Conservation (phyloP, 2,797 vertebrate genomes). For the Manis javanica region DNA sequence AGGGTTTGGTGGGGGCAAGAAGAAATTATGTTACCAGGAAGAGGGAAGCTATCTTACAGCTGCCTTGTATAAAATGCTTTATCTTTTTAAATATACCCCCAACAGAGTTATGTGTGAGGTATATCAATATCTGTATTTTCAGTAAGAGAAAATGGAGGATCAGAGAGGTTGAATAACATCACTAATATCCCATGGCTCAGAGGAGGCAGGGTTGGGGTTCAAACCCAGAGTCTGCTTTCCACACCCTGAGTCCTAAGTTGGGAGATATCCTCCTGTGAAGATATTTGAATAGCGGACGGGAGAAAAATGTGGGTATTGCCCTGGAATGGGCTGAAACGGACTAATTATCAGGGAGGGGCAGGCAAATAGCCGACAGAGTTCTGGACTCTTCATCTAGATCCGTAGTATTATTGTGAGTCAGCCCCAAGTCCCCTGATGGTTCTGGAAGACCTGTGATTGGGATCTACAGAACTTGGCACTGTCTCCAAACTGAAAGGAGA, state of each 20-base stretch:
- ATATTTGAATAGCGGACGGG: background rate
- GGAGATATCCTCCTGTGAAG: background rate
- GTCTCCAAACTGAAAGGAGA: background rate
- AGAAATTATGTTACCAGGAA: background rate
- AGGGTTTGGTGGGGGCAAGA: background rate
- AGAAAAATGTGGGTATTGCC: background rate
- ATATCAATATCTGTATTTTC: background rate
- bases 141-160: rapidly evolving
- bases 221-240: background rate
- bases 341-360: background rate
- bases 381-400: background rate
- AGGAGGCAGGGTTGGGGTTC: background rate
- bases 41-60: background rate
- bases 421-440: background rate
- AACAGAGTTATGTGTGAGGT: background rate
- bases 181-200: rapidly evolving
- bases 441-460: background rate
- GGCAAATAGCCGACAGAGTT: background rate
- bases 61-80: background rate
- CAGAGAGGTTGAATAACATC: background rate
- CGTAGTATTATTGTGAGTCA: rapidly evolving
- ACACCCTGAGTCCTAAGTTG: background rate
- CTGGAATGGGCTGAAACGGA: too few species aligned
- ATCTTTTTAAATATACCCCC: background rate
- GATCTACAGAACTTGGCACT: background rate